phyloP scores from a whole-genome alignment of 2,888 invertebrate genomes.

The Ptychoptera contaminata region DNA sequence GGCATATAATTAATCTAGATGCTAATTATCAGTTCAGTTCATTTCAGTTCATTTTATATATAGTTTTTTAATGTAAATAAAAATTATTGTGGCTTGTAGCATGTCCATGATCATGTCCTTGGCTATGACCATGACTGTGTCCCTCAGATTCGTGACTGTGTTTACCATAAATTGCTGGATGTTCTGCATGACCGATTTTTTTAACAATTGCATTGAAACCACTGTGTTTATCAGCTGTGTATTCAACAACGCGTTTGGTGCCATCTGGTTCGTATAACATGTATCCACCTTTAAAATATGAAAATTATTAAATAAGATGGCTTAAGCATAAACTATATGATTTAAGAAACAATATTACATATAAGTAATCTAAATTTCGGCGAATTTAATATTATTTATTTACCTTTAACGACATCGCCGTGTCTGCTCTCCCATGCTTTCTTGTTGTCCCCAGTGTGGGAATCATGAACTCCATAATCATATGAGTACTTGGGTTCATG shows the following conservation, averaged over 20 bases:
- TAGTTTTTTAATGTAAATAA: too few species aligned
- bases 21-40: too few species aligned
- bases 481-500: too few species aligned
- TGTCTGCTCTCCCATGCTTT: constrained; percentile 26
- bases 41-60: too few species aligned
- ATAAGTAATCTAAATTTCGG: neutral
- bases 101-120: neutral
- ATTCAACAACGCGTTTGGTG: constrained; percentile 23
- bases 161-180: constrained; percentile 8
- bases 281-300: constrained; percentile 13
- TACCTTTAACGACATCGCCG: constrained; percentile 28
- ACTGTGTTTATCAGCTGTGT: constrained; percentile 21
- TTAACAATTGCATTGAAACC: constrained; percentile 23
- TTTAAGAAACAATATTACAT: neutral
- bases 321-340: neutral
- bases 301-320: too few species aligned
- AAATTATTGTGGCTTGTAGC: neutral
- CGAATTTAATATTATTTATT: neutral
- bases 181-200: constrained; percentile 16
- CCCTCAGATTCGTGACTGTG: neutral
- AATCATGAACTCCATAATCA: neutral
- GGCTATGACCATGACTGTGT: constrained; percentile 1
- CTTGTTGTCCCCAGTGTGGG: constrained; percentile 22
- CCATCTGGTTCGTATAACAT: constrained; percentile 24
- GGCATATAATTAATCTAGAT: too few species aligned